Base-by-base conservation (phyloP, 2,888 invertebrate species). In the Molanna angustata region DNA sequence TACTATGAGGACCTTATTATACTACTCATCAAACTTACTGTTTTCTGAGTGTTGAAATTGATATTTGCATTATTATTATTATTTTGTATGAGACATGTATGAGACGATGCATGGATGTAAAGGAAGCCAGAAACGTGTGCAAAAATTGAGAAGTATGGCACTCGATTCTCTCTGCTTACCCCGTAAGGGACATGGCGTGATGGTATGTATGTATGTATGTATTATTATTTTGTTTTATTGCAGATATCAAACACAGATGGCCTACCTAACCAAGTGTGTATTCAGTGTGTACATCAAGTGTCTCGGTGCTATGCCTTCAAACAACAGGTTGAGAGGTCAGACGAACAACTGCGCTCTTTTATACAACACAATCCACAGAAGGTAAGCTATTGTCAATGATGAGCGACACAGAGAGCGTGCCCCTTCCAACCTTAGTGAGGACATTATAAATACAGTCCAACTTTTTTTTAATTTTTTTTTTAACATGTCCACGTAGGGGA, bases 261-360 rank as follows among this genome's bases (percentile, higher is more conserved):
- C 1, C 72, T 83, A 62, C 83, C 83, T 0, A 64, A 78, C 9
- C 81, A 81, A 64, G 70, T 83, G 52, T 83, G 83, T 54, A 69
- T 82, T 13, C 82, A 83, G 62, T 83, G 83, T 62, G 82, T 83
- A 33, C 82, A 83, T 62, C 81, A 83, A 62, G 80, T 83, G 16
- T 82, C 81, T 0, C 73, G 83, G n/a, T 80, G 79, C 63, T 78
- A 82, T 64, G 80, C 83, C 19, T 83, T 83, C 67, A 83, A 82
- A 61, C 77, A 78, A 43, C 70, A 78, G 52, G 80, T 80, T 7
- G 81, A 82, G 63, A 72, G 80, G 33, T 80, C 81, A 57, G 82
- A 83, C 64, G 65, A 67, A 54, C 73, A 73, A n/a, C 65, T 83
- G 14, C 72, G 79, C 17, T 13, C 37, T 20, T 59, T 45, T 16